Conservation (phyloP, 2,113 vertebrate species). For the Sturnira hondurensis region DNA sequence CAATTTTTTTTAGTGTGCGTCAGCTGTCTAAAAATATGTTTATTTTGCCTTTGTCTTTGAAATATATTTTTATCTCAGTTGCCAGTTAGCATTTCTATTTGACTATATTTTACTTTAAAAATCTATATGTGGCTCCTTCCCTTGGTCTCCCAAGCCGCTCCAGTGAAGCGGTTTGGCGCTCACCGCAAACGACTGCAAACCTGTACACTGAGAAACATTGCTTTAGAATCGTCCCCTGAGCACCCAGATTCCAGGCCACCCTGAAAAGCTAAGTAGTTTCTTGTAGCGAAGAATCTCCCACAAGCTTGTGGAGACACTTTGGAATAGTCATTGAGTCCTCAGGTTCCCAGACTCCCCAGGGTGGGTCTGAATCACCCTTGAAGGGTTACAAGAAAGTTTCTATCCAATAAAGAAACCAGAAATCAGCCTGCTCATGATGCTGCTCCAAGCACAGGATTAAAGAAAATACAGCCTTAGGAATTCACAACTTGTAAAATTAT, state of each 20-base stretch:
- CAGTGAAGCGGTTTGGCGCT: background rate
- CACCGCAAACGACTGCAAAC: background rate
- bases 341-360: background rate
- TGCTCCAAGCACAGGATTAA: background rate
- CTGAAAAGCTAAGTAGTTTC: background rate
- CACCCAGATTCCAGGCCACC: background rate
- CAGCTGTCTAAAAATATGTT: background rate
- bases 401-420: background rate
- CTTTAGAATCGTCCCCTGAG: background rate
- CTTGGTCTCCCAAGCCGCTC: background rate
- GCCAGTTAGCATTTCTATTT: background rate
- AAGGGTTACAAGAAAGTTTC: background rate
- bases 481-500: background rate
- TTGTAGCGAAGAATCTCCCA: background rate
- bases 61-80: constrained; percentile 10
- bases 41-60: constrained; percentile 21
- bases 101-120: constrained; percentile 2
- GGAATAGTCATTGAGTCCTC: background rate
- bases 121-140: background rate
- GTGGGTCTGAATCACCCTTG: background rate
- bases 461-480: background rate
- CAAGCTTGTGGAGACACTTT: background rate
- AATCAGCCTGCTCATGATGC: background rate
- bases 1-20: background rate
- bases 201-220: background rate